A percentile compares a stretch with the other conserved stretches of the same genome.
These are phyloP conservation scores for Pluvianellus socialis DNA, from an alignment of 2,113 vertebrate genomes.

Conservation along the genomic window DNA sequence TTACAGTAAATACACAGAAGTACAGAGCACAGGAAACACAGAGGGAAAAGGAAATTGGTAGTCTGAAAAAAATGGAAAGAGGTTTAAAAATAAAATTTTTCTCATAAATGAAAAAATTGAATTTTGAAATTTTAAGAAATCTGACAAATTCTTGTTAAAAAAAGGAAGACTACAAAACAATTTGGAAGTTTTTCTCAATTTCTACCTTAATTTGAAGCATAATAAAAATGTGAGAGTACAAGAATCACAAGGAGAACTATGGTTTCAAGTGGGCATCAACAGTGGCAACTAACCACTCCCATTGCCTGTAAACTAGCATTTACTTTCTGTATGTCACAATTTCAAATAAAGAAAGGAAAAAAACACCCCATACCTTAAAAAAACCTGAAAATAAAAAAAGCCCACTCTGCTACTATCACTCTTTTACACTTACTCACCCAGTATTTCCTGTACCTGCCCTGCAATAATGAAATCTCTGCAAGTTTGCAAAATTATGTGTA, in stretches of 20 bases:
- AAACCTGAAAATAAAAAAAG: background rate
- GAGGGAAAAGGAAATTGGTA: background rate
- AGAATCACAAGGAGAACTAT: background rate
- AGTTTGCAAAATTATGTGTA: background rate
- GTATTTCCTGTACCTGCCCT: background rate
- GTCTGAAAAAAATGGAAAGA: background rate
- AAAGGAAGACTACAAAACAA: background rate
- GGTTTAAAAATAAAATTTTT: background rate
- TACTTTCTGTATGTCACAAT: background rate
- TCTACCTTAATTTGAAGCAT: background rate
- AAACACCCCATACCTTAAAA: background rate
- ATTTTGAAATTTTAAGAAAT: background rate
- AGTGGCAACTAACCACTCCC: background rate
- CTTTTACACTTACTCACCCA: background rate
- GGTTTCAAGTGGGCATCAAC: background rate
- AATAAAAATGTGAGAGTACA: background rate
- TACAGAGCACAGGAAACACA: background rate
- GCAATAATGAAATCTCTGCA: background rate
- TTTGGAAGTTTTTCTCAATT: background rate
- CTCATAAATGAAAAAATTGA: background rate
- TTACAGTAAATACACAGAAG: conserved; percentile 25
- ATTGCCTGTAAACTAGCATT: background rate
- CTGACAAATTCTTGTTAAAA: background rate
- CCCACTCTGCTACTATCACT: background rate
- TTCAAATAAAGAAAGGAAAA: background rate